Evolutionary conservation across 1,140 invertebrate species (phyloP).

Genomic region (Danaus melanippus): DNA sequence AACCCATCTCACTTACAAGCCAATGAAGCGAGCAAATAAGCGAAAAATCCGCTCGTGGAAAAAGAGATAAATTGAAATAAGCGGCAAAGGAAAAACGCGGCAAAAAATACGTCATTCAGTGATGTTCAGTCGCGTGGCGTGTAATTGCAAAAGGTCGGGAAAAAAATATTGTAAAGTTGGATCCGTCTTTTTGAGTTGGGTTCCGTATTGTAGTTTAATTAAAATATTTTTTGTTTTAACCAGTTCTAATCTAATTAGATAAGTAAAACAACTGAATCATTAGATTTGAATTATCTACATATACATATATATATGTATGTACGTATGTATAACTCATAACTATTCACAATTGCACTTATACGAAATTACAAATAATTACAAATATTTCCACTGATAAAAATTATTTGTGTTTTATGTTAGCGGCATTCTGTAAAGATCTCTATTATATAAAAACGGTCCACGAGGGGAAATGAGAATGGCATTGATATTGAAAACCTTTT

Average conservation of each 20-base stretch:
- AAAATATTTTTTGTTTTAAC: too few species aligned
- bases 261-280: too few species aligned
- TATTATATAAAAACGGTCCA: conserved; percentile 30
- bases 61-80: conserved; percentile 64
- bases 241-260: too few species aligned
- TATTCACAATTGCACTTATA: too few species aligned
- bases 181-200: conserved; percentile 9
- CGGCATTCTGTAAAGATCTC: conserved; percentile 15
- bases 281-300: too few species aligned
- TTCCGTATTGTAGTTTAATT: conserved; percentile 28
- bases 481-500: conserved; percentile 49
- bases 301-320: too few species aligned
- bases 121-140: conserved; percentile 48
- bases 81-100: conserved; percentile 35
- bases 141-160: conserved; percentile 63
- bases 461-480: conserved; percentile 50
- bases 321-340: too few species aligned
- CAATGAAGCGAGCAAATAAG: conserved; percentile 70
- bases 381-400: too few species aligned
- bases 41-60: conserved; percentile 68
- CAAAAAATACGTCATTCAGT: conserved; percentile 52
- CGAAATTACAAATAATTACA: too few species aligned
- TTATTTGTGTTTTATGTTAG: too few species aligned
- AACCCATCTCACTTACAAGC: conserved; percentile 66
- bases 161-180: conserved; percentile 28